Evolutionary conservation across 2,113 vertebrate genomes (phyloP).

Genomic region (Sander lucioperca): DNA sequence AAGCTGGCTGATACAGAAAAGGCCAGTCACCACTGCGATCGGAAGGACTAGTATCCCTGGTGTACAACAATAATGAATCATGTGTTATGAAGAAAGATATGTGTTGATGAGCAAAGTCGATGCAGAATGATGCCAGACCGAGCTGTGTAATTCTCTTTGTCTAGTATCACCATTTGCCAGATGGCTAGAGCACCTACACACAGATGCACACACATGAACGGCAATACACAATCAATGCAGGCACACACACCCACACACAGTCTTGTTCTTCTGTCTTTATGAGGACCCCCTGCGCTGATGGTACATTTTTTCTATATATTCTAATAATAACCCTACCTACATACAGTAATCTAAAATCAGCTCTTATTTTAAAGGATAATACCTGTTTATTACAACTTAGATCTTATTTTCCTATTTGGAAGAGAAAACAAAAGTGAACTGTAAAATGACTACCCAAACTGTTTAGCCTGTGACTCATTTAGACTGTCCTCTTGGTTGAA

Average conservation of each 20-base stretch:
- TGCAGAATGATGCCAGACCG: constrained; percentile 34
- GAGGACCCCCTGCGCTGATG: neutral
- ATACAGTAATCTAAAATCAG: neutral
- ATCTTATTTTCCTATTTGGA: neutral
- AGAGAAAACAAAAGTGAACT: neutral
- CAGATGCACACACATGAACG: constrained; percentile 7
- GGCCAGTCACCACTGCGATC: constrained; percentile 17
- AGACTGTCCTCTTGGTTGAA: neutral
- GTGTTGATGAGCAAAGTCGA: constrained; percentile 45
- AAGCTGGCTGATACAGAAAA: constrained; percentile 24
- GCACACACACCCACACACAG: neutral
- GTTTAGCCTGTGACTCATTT: neutral
- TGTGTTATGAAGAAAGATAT: constrained; percentile 41
- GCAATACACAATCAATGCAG: neutral
- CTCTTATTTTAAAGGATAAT: neutral
- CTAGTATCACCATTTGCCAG: constrained; percentile 41
- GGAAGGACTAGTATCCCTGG: neutral
- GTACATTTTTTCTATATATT: neutral
- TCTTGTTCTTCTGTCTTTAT: neutral
- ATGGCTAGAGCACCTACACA: constrained; percentile 39
- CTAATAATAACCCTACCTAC: neutral
- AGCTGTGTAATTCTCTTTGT: constrained; percentile 33
- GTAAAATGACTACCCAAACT: neutral
- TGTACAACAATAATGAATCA: constrained; percentile 43
- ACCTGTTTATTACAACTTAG: neutral